Conservation (phyloP, 2,888 invertebrate species). For the Phaonia tiefii region DNA sequence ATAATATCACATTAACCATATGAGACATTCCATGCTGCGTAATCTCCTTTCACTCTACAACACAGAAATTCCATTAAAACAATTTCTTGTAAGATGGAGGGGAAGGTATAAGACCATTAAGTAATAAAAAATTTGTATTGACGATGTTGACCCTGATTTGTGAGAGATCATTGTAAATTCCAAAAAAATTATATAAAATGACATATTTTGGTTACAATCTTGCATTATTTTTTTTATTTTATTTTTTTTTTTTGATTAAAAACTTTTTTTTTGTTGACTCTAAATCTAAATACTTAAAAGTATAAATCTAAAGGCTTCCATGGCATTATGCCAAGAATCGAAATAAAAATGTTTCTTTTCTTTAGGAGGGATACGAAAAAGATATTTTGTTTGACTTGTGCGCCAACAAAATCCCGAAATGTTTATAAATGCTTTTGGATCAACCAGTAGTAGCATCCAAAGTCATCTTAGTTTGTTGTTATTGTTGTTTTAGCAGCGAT, state of each 20-base stretch:
- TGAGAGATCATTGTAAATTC: too few relatives aligned
- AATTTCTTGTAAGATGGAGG: too few relatives aligned
- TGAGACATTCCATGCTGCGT: constrained; percentile 18
- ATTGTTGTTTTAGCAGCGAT: background rate
- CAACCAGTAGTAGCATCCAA: background rate
- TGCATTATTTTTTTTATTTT: constrained; percentile 4
- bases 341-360: too few relatives aligned
- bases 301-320: background rate
- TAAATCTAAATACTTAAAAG: background rate
- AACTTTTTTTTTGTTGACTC: constrained; percentile 4
- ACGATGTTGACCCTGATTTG: background rate
- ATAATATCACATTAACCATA: constrained; percentile 41
- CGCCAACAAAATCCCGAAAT: constrained; percentile 19
- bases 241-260: too few relatives aligned
- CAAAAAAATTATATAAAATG: too few relatives aligned
- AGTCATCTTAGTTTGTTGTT: background rate
- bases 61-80: too few relatives aligned
- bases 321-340: constrained; percentile 13
- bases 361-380: background rate
- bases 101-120: too few relatives aligned
- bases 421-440: constrained; percentile 37
- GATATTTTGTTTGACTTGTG: background rate
- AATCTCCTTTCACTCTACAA: background rate
- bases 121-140: too few relatives aligned
- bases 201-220: background rate